These are phyloP conservation scores for Eumacrocentrus americanus DNA, from an alignment of 2,888 invertebrate genomes.

Conservation along the genomic window DNA sequence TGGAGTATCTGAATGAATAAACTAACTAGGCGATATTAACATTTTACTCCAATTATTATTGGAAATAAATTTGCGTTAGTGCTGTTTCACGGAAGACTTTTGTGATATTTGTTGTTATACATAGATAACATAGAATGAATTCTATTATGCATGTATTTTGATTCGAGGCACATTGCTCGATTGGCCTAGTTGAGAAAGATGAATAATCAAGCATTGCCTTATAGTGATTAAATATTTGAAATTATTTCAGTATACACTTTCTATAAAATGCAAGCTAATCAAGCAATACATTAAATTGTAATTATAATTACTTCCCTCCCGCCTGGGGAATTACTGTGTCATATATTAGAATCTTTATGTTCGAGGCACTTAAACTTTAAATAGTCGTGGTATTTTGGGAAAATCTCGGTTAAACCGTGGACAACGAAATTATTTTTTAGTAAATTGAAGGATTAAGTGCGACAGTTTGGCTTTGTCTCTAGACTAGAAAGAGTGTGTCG, in stretches of 20 bases:
- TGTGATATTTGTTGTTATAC: conserved; percentile 51
- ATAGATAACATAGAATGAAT: not conserved
- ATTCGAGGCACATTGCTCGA: no score
- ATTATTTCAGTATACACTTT: not conserved
- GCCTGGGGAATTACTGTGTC: not conserved
- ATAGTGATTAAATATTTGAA: not conserved
- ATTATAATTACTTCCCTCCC: not conserved
- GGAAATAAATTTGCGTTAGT: not conserved
- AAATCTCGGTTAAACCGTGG: not conserved
- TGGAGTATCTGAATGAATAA: not conserved
- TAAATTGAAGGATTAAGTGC: conserved; percentile 29
- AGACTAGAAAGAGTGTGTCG: conserved; percentile 55
- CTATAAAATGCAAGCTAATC: not conserved
- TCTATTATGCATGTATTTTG: not conserved
- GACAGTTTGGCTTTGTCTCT: conserved; percentile 50
- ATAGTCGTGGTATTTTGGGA: not conserved
- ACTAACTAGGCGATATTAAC: no score
- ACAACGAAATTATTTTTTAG: not conserved
- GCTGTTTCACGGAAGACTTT: conserved; percentile 48
- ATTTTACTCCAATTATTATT: not conserved
- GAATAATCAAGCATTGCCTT: not conserved
- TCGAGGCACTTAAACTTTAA: no score
- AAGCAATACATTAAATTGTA: not conserved
- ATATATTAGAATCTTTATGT: not conserved
- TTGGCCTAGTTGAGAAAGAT: not conserved